phyloP scores from a whole-genome alignment of 2,888 invertebrate species.

The Eumacrocentrus americanus region DNA sequence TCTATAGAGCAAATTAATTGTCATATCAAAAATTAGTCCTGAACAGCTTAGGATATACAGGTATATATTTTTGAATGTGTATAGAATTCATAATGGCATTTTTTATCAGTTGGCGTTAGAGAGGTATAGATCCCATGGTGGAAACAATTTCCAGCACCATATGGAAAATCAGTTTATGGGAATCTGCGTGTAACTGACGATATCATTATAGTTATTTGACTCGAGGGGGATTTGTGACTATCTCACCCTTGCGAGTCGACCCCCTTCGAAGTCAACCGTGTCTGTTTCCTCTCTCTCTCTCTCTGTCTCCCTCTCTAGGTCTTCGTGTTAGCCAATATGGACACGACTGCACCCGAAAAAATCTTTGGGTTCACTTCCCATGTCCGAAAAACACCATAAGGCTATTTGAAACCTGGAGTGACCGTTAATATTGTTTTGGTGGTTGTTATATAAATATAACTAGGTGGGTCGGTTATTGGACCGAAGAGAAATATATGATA shows the following conservation, averaged over 20 bases:
- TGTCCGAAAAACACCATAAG: conserved; percentile 42
- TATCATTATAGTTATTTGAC: conserved; percentile 7
- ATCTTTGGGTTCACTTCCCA: conserved; percentile 39
- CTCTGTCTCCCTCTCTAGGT: conserved; percentile 14
- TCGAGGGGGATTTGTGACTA: background rate
- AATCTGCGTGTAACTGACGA: conserved; percentile 27
- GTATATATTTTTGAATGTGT: too few relatives aligned
- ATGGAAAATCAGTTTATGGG: conserved; percentile 42
- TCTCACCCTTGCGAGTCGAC: conserved; percentile 22
- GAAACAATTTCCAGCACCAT: conserved; percentile 31
- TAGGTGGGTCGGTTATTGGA: too few relatives aligned
- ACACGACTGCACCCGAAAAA: conserved; percentile 20
- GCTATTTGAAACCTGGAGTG: conserved; percentile 19
- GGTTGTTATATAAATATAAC: too few relatives aligned
- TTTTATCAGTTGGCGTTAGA: too few relatives aligned
- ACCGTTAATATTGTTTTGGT: too few relatives aligned
- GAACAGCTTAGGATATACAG: too few relatives aligned
- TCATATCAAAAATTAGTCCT: too few relatives aligned
- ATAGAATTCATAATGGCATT: background rate
- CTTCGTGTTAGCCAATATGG: background rate
- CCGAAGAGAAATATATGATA: too few relatives aligned
- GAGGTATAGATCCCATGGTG: background rate
- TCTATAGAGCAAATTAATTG: too few relatives aligned
- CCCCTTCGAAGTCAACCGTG: conserved; percentile 39
- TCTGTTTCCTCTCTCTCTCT: conserved; percentile 40